These are phyloP conservation scores for Pycnonotus jocosus DNA, from an alignment of 2,113 vertebrate species.

Conservation along the genomic window DNA sequence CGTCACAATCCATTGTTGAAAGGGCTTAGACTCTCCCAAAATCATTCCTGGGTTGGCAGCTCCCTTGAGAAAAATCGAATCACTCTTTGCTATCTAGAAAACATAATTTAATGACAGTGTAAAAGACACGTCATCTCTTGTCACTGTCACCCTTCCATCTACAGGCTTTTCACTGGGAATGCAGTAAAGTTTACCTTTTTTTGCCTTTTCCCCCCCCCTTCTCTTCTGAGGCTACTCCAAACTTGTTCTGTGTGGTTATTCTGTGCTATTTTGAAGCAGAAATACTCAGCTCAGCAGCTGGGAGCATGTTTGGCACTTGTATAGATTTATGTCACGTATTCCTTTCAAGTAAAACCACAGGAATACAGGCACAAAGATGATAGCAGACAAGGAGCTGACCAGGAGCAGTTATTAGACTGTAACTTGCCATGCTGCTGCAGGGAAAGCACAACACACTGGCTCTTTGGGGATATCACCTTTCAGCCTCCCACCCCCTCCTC, in stretches of 20 bases:
- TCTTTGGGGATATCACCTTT: slow-evolving; percentile 10
- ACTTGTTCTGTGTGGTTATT: background rate
- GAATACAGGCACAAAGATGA: background rate
- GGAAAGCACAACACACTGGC: background rate
- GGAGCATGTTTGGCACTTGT: background rate
- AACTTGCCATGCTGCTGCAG: background rate
- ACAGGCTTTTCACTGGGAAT: background rate
- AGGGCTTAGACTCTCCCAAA: background rate
- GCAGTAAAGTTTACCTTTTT: background rate
- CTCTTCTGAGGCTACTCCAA: background rate
- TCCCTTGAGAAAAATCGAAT: background rate
- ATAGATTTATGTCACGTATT: background rate
- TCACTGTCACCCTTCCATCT: background rate
- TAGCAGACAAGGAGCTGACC: background rate
- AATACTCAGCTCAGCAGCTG: background rate
- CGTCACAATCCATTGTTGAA: background rate
- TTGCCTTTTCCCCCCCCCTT: background rate
- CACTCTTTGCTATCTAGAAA: background rate
- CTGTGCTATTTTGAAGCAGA: background rate
- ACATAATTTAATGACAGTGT: background rate
- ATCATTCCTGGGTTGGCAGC: background rate
- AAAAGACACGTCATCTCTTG: background rate
- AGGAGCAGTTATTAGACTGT: background rate
- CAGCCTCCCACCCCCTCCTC: background rate
- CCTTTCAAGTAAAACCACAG: slow-evolving; percentile 19